Evolutionary conservation across 1,140 invertebrate genomes (phyloP).

Genomic region (Cydia amplana): DNA sequence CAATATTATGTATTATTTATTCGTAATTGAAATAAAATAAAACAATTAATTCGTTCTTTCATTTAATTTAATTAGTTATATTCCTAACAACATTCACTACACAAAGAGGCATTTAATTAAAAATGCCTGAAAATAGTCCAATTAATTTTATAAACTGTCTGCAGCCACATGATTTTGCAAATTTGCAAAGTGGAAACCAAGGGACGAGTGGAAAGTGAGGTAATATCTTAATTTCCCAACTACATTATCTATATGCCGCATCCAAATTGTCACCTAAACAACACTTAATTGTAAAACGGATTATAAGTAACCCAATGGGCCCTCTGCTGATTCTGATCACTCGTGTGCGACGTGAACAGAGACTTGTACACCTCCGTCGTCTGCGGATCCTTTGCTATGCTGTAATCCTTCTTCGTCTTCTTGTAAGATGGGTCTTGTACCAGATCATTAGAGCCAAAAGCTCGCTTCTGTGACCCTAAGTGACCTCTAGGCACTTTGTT

Average conservation of each 20-base stretch:
- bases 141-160: background rate
- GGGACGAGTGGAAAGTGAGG: too few species aligned
- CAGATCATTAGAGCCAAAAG: constrained; percentile 54
- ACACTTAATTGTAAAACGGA: constrained; percentile 92
- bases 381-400: constrained; percentile 95
- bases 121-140: background rate
- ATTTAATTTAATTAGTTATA: constrained; percentile 15
- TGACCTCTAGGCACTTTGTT: constrained; percentile 71
- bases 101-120: background rate
- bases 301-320: constrained; percentile 99
- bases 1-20: constrained; percentile 40
- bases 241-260: background rate
- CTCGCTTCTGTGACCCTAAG: constrained; percentile 68
- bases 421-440: constrained; percentile 85
- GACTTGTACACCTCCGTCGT: constrained; percentile 96
- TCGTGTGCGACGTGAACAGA: constrained; percentile 94
- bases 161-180: background rate
- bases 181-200: background rate
- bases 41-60: constrained; percentile 25
- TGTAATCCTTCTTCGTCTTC: constrained; percentile 89
- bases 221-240: background rate
- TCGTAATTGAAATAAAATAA: constrained; percentile 33
- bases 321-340: constrained; percentile 90
- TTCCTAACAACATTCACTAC: too few species aligned
- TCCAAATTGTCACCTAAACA: background rate